These are phyloP conservation scores for Aviceda subcristata DNA, from an alignment of 2,113 vertebrate genomes.

Conservation along the genomic window DNA sequence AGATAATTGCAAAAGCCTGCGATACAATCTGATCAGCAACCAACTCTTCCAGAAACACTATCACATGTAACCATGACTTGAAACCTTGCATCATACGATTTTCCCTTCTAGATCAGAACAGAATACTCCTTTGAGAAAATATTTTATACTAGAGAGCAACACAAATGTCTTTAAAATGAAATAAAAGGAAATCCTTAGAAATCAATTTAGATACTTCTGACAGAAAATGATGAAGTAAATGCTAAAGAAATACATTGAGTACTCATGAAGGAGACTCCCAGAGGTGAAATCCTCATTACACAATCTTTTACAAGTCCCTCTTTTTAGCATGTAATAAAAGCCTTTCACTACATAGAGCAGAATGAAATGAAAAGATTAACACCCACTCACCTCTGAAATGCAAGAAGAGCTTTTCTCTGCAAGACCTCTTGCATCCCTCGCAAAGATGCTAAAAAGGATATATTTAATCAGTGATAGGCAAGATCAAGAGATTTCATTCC, in stretches of 20 bases:
- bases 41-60: not conserved
- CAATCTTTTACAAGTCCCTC: slow-evolving; percentile 55
- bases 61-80: not conserved
- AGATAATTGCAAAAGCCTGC: not conserved
- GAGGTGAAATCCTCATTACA: slow-evolving; percentile 49
- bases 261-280: slow-evolving; percentile 5
- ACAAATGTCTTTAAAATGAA: slow-evolving; percentile 48
- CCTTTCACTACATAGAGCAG: slow-evolving; percentile 42
- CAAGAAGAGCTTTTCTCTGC: slow-evolving; percentile 94
- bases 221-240: slow-evolving; percentile 6
- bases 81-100: not conserved
- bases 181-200: slow-evolving; percentile 12
- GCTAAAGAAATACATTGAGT: not conserved
- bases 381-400: slow-evolving; percentile 92
- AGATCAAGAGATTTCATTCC: not conserved
- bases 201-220: not conserved
- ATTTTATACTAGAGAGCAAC: not conserved
- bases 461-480: slow-evolving; percentile 51
- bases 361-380: slow-evolving; percentile 66
- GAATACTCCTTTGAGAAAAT: not conserved
- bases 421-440: slow-evolving; percentile 93
- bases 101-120: not conserved
- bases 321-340: slow-evolving; percentile 23
- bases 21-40: not conserved
- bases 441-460: slow-evolving; percentile 84